These are phyloP conservation scores for Litoditis marina DNA, from an alignment of 2,888 invertebrate genomes.

Conservation along the genomic window DNA sequence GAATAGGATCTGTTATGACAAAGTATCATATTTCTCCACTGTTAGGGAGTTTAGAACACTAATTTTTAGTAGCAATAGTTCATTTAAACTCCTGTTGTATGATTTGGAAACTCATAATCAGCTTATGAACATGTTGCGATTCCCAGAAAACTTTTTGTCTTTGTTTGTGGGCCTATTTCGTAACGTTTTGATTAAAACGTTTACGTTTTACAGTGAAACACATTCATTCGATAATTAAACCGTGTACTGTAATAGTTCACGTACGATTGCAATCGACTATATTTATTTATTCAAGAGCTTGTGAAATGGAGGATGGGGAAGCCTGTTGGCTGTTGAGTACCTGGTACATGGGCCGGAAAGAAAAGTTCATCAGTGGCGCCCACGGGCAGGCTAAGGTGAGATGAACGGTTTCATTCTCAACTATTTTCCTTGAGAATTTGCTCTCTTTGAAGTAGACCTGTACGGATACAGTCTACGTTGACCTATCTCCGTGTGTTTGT, in stretches of 20 bases:
- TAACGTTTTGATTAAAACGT: not conserved
- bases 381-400: slow-evolving; percentile 35
- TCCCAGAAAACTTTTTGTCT: no score
- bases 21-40: no score
- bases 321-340: slow-evolving; percentile 57
- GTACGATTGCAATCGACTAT: no score
- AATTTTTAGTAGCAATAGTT: no score
- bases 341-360: slow-evolving; percentile 56
- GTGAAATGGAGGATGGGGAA: slow-evolving; percentile 54
- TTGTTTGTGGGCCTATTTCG: no score
- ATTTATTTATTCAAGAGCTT: slow-evolving; percentile 35
- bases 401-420: not conserved
- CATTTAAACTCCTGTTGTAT: no score
- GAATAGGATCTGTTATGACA: no score
- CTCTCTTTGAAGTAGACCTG: slow-evolving; percentile 1
- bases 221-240: not conserved
- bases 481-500: no score
- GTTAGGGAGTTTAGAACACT: no score
- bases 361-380: slow-evolving; percentile 42
- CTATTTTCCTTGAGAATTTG: not conserved
- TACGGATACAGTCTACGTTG: no score
- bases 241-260: not conserved
- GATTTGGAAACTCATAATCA: no score
- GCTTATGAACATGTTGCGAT: no score
- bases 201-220: not conserved